Base-by-base conservation (phyloP, 1,140 invertebrate species). In the Drosophila dunni region DNA sequence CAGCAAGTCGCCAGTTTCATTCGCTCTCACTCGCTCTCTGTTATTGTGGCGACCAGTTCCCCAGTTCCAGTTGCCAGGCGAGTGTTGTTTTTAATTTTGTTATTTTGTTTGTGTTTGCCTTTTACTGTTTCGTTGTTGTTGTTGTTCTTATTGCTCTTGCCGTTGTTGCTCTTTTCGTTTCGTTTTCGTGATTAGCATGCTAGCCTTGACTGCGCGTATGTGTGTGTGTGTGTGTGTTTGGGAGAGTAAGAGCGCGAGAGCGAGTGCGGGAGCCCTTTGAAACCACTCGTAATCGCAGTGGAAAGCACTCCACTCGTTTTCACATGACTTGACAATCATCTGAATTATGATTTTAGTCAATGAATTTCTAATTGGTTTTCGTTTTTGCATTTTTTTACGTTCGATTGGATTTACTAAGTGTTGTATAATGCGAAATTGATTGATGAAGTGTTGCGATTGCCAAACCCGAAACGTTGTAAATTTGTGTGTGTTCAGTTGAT, bases 101-200 rank as follows among this genome's bases (percentile, higher is more conserved):
- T 29, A 29, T 29, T 29, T 29, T 44, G 24, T 50, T 45, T 60
- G 57, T 54, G 17, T 62, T 53, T 62, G 61, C 48, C 40, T 67
- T 64, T 73, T 67, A 15, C 34, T 77, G 75, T 48, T 42, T 65
- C 45, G 53, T 5, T 29, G 24, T 68, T 51, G 24, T 68, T 51
- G 64, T 78, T 69, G 42, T 70, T 58, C 56, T 62, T 73, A 7
- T 44, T 75, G 75, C 42, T 73, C n/a, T 46, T 78, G 64, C 67
- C 62, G 24, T 46, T 78, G 64, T 62, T 66, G 24, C 29, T 54
- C 42, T 56, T 38, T 34, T 38, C 24, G 17, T 46, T 64, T 40
- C 15, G 70, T 83, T 48, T 60, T 33, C 54, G 76, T 89, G 84
- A 88, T 86, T 86, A 86, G 79, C 83, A 83, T 88, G 81, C 38